Percentiles rank a stretch among this genome's conserved stretches.
Evolutionary conservation across 1,140 invertebrate genomes (phyloP).

Genomic region (Sitobion miscanthi): DNA sequence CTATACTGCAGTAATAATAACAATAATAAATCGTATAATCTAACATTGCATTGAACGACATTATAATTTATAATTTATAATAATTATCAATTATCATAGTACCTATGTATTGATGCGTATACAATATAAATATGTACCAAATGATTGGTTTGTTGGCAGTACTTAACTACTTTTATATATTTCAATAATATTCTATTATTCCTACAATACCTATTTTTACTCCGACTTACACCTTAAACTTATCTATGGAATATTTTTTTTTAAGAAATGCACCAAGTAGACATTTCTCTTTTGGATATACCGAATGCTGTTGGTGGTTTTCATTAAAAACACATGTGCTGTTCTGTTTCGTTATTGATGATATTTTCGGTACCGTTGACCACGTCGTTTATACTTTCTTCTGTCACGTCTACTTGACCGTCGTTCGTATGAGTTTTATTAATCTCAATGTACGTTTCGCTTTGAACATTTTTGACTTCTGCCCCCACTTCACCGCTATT

Average conservation of each 20-base stretch:
- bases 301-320: neutral
- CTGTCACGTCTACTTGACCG: neutral
- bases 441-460: neutral
- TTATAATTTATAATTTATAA: no score
- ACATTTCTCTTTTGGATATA: neutral
- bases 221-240: neutral
- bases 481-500: neutral
- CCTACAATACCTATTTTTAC: neutral
- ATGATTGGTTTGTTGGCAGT: neutral
- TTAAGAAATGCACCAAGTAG: neutral
- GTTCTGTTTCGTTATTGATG: neutral
- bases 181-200: neutral
- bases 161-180: neutral
- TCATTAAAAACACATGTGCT: neutral
- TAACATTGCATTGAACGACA: neutral
- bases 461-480: neutral
- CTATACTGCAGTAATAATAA: neutral
- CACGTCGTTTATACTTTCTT: neutral
- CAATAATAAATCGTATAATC: neutral
- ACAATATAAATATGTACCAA: neutral
- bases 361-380: neutral
- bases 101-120: no score
- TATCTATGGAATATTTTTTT: constrained; percentile 21
- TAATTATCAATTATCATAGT: no score
- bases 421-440: neutral